These are phyloP conservation scores for Cheilosia vernalis DNA, from an alignment of 2,888 invertebrate species.

Conservation along the genomic window DNA sequence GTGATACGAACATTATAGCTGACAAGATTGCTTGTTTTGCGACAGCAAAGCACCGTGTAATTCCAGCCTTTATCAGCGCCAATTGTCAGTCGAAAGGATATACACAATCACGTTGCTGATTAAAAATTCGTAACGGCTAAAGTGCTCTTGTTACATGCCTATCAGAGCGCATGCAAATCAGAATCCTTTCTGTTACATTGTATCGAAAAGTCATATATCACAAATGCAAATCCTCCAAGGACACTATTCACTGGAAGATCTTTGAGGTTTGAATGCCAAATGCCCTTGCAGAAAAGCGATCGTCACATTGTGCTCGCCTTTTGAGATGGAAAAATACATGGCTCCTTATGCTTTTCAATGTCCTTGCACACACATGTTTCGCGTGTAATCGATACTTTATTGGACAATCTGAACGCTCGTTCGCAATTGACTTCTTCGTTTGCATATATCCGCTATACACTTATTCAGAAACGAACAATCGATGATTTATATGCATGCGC, in stretches of 20 bases:
- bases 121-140: conserved; percentile 68
- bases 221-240: conserved; percentile 48
- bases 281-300: background rate
- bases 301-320: conserved; percentile 41
- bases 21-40: conserved; percentile 22
- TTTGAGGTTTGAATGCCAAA: conserved; percentile 30
- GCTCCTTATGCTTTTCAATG: background rate
- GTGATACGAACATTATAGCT: background rate
- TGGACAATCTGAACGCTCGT: conserved; percentile 20
- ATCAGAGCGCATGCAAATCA: conserved; percentile 11
- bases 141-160: conserved; percentile 21
- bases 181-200: conserved; percentile 24
- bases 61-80: conserved; percentile 10
- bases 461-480: conserved; percentile 26
- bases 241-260: conserved; percentile 16
- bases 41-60: conserved; percentile 13
- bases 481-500: conserved; percentile 29
- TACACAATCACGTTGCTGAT: conserved; percentile 21
- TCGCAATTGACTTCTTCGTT: conserved; percentile 50
- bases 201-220: conserved; percentile 66
- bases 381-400: conserved; percentile 75
- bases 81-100: conserved; percentile 26
- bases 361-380: conserved; percentile 34
- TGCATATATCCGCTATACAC: conserved; percentile 22
- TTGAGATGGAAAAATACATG: conserved; percentile 48